Percentiles rank a stretch among this genome's conserved stretches.
These are phyloP conservation scores for Ditylenchus dipsaci DNA, from an alignment of 1,140 invertebrate genomes.

Conservation along the genomic window DNA sequence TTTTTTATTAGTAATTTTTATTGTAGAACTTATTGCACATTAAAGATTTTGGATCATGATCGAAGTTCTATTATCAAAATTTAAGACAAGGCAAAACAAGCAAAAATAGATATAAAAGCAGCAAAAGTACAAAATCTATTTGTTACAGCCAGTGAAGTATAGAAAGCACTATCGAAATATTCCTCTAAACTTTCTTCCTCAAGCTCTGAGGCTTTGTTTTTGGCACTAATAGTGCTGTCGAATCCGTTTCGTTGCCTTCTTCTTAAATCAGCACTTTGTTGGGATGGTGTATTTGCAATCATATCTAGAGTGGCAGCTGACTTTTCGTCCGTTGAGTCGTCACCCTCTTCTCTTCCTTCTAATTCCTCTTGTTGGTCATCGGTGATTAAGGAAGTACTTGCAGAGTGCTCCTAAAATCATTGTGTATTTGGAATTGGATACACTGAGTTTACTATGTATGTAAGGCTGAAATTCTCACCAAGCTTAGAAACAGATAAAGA, in stretches of 20 bases:
- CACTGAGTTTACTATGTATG: too few relatives aligned
- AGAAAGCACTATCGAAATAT: slow-evolving; percentile 9
- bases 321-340: background rate
- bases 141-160: background rate
- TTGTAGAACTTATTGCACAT: too few relatives aligned
- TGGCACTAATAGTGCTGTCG: background rate
- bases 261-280: background rate
- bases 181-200: slow-evolving; percentile 6
- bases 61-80: too few relatives aligned
- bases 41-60: too few relatives aligned
- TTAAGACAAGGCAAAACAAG: too few relatives aligned
- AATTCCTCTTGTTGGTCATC: background rate
- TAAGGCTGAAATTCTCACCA: too few relatives aligned
- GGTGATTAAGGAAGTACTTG: too few relatives aligned
- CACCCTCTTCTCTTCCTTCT: background rate
- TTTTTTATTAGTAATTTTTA: too few relatives aligned
- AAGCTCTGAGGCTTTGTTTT: background rate
- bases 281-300: background rate
- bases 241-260: slow-evolving; percentile 1
- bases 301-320: background rate
- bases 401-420: too few relatives aligned
- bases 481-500: background rate
- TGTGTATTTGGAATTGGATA: too few relatives aligned
- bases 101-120: too few relatives aligned
- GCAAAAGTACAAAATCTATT: too few relatives aligned